These are phyloP conservation scores for Lepidurus arcticus DNA, from an alignment of 1,140 invertebrate species.

Conservation along the genomic window DNA sequence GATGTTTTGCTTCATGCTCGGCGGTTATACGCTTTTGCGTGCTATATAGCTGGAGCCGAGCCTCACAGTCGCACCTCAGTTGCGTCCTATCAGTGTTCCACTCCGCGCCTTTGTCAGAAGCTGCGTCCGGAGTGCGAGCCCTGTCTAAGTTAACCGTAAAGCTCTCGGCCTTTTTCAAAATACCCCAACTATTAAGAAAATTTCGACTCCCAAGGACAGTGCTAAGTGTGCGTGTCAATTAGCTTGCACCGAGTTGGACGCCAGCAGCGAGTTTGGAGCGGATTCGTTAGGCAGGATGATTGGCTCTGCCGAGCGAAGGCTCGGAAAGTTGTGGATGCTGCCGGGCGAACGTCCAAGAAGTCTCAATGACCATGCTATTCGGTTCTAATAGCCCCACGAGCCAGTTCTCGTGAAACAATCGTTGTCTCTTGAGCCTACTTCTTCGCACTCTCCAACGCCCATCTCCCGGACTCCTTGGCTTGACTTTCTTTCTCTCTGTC, in stretches of 20 bases:
- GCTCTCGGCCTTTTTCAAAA: neutral
- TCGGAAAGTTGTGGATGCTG: neutral
- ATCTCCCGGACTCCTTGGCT: too few species aligned
- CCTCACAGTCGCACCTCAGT: neutral
- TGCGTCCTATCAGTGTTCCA: neutral
- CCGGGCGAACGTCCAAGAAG: neutral
- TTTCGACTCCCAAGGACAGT: neutral
- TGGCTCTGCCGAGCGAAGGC: neutral
- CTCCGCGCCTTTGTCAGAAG: neutral
- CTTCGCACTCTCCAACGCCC: too few species aligned
- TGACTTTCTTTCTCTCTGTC: too few species aligned
- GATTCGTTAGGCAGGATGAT: neutral
- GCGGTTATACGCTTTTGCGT: neutral
- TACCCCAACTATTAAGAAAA: neutral
- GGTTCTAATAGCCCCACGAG: neutral
- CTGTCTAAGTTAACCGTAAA: neutral
- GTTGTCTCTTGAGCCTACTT: neutral
- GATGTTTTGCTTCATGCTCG: neutral
- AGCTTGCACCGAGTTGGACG: neutral
- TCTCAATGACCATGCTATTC: neutral
- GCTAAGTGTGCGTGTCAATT: slow-evolving; percentile 15
- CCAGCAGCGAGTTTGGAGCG: neutral
- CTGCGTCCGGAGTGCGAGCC: too few species aligned
- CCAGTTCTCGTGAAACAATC: slow-evolving; percentile 1
- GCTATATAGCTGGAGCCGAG: neutral